Evolutionary conservation across 1,140 invertebrate genomes (phyloP), one percentile per base, ranked within the genome.

Genomic region (Ceratosolen solmsi): DNA sequence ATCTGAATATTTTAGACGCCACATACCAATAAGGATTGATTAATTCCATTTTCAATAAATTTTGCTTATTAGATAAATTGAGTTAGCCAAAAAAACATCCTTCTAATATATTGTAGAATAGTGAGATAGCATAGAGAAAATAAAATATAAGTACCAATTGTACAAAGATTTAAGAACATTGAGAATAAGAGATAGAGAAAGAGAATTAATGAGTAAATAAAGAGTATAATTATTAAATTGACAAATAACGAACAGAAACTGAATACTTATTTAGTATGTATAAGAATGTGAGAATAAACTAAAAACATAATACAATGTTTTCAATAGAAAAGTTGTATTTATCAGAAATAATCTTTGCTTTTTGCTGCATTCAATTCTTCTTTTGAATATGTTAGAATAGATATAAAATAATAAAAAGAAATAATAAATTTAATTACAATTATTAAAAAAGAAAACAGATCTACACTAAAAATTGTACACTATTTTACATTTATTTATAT

Each of bases 151-250:
- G 33, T 49, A 74, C 20, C 36, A 36, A 58, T 51, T 27, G 7
- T 30, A 75, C 36, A 27, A 49, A 9, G 41, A 72, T 72, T 25
- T n/a, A n/a, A 22, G 49, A 30, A n/a, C 36, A 72, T 72, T 72
- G 63, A 68, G 36, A 68, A 33, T 38, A 7, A 68, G 54, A 58
- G 27, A 56, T 3, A 56, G 33, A 75, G 73, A 74, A 15, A 20
- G 27, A 74, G 27, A 56, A 15, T 5, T 20, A 54, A 22, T 3
- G 51, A 54, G 51, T 13, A 11, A 54, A 22, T 8, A 17, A 15
- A 54, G 51, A 54, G 20, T 54, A 54, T 8, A 22, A 54, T 41
- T 58, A 11, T n/a, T 11, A 30, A 72, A 72, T 27, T 30, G 9
- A 20, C n/a, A 49, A 25, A 46, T 3, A 25, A 33, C 33, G 36